A percentile compares a stretch with the other conserved stretches of the same genome.
These are phyloP conservation scores for Craterocephalus amniculus DNA, from an alignment of 2,797 vertebrate species.

Conservation along the genomic window DNA sequence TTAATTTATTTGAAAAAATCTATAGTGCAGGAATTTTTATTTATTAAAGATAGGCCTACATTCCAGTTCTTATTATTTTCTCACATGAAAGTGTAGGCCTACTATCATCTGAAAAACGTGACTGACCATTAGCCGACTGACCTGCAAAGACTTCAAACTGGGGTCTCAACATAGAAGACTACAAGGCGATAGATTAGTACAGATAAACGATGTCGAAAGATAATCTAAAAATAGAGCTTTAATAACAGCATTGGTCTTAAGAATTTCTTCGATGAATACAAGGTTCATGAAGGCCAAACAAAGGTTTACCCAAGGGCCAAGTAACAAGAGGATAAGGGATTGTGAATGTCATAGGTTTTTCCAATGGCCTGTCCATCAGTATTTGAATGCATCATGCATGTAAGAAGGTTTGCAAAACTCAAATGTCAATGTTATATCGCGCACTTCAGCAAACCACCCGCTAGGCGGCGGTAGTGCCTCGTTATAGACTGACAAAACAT, in stretches of 20 bases:
- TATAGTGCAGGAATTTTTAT: too few relatives aligned
- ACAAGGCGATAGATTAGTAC: background rate
- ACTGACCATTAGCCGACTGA: too few relatives aligned
- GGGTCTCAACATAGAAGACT: too few relatives aligned
- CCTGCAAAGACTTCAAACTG: too few relatives aligned
- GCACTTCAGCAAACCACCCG: slow-evolving; percentile 34
- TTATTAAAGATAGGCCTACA: too few relatives aligned
- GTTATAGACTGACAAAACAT: slow-evolving; percentile 24
- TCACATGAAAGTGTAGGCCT: too few relatives aligned
- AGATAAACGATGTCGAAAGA: background rate
- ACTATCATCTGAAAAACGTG: too few relatives aligned
- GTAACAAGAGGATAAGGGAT: background rate
- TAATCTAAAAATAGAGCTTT: background rate
- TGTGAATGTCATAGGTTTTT: background rate
- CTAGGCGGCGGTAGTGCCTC: slow-evolving; percentile 28
- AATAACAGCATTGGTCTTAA: background rate
- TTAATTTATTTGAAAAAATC: too few relatives aligned
- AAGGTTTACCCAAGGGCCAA: background rate
- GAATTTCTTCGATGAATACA: background rate
- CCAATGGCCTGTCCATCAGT: background rate
- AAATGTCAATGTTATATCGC: too few relatives aligned
- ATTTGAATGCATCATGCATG: background rate
- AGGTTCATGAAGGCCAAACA: background rate
- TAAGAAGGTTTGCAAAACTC: background rate
- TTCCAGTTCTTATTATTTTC: too few relatives aligned